These are phyloP conservation scores for Chrysina gloriosa DNA, from an alignment of 2,888 invertebrate genomes.

Conservation along the genomic window DNA sequence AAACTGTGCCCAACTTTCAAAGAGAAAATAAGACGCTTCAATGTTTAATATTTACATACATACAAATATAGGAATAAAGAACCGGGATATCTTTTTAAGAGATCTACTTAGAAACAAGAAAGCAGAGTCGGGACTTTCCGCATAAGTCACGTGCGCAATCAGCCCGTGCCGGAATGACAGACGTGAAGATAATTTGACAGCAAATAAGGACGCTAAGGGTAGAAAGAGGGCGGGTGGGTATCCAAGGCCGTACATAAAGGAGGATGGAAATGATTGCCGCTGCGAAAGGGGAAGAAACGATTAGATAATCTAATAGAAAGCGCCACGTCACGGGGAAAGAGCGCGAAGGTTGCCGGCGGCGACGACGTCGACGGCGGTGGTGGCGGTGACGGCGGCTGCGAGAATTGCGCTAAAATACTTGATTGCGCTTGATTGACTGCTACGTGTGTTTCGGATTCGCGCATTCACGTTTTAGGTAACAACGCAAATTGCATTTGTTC, in stretches of 20 bases:
- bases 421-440: conserved; percentile 50
- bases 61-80: no score
- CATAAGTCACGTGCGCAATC: conserved; percentile 61
- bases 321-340: conserved; percentile 56
- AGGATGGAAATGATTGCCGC: conserved; percentile 62
- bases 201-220: conserved; percentile 63
- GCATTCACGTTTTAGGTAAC: conserved; percentile 29
- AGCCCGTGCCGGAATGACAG: conserved; percentile 63
- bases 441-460: conserved; percentile 43
- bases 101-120: background rate
- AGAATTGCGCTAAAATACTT: conserved; percentile 45
- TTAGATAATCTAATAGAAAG: conserved; percentile 64
- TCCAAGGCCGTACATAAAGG: conserved; percentile 1
- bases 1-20: no score
- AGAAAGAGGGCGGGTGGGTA: conserved; percentile 34
- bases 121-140: conserved; percentile 12
- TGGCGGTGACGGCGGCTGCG: background rate
- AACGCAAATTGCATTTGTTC: conserved; percentile 25
- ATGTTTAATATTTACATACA: no score
- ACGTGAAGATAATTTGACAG: conserved; percentile 66
- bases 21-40: no score
- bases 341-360: conserved; percentile 38
- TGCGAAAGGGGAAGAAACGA: conserved; percentile 58
- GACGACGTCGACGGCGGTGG: conserved; percentile 4
- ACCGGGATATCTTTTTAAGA: background rate